Evolutionary conservation across 1,140 invertebrate genomes (phyloP).

Genomic region (Bilobella aurantiaca): DNA sequence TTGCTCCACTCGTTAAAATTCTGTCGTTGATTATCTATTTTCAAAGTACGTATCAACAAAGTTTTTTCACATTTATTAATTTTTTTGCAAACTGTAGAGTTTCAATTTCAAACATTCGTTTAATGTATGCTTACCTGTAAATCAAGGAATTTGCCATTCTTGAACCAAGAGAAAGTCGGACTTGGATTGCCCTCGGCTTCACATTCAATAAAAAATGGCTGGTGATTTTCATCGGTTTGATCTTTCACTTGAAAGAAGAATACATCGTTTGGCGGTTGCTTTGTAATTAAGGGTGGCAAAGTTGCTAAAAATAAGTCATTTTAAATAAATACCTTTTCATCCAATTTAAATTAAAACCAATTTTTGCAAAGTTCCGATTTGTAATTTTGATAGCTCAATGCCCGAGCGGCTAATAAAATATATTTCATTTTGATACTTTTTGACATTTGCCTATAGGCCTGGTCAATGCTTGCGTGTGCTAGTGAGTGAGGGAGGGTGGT

Average conservation of each 20-base stretch:
- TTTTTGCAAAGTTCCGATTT: no score
- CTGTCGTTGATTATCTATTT: constrained; percentile 83
- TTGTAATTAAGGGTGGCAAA: constrained; percentile 75
- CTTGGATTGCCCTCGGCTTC: constrained; percentile 84
- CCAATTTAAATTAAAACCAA: no score
- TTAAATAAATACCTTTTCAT: not conserved
- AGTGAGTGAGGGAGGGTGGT: no score
- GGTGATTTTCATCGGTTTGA: constrained; percentile 69
- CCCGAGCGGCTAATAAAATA: no score
- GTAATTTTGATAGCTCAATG: no score
- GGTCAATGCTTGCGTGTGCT: no score
- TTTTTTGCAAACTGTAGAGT: constrained; percentile 49
- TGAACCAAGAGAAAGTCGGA: constrained; percentile 86
- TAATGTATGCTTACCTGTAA: constrained; percentile 13
- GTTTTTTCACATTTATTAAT: no score
- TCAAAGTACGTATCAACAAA: no score
- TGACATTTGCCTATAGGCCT: no score
- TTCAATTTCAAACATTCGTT: not conserved
- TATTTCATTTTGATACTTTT: no score
- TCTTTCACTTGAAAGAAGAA: constrained; percentile 79
- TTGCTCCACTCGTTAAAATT: constrained; percentile 80
- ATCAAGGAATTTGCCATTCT: constrained; percentile 77
- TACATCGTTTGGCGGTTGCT: constrained; percentile 81
- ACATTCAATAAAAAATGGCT: constrained; percentile 88
- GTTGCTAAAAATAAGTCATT: constrained; percentile 44